A percentile compares a stretch with the other conserved stretches of the same genome.
phyloP scores from a whole-genome alignment of 2,113 vertebrate genomes.

The Brachypteracias leptosomus region DNA sequence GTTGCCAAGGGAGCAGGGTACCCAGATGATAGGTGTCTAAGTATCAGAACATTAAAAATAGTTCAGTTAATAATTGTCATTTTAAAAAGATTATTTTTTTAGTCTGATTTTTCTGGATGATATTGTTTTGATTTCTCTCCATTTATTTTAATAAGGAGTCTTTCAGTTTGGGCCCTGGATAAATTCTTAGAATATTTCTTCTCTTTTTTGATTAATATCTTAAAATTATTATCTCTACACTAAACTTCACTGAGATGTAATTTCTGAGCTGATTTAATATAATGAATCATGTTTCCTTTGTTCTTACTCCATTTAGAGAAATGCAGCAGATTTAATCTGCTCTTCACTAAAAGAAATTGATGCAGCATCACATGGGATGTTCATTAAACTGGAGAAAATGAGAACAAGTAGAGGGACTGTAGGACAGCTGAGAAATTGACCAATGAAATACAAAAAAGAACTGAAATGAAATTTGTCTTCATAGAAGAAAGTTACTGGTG shows the following conservation, averaged over 20 bases:
- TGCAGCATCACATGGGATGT: neutral
- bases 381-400: neutral
- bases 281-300: constrained; percentile 1
- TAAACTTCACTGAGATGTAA: neutral
- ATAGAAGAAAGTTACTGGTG: neutral
- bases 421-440: neutral
- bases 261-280: constrained; percentile 7
- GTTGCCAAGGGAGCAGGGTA: neutral
- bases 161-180: neutral
- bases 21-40: neutral
- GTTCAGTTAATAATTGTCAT: neutral
- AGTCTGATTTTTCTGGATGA: neutral
- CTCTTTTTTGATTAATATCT: neutral
- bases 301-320: constrained; percentile 10
- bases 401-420: neutral
- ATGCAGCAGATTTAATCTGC: constrained; percentile 1
- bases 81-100: neutral
- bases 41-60: constrained; percentile 6
- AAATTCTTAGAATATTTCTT: constrained; percentile 5
- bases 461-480: neutral
- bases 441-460: neutral
- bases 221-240: neutral
- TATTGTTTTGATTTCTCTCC: neutral
- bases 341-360: constrained; percentile 1
- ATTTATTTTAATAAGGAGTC: neutral